Evolutionary conservation across 2,888 invertebrate genomes (phyloP), one percentile per base, ranked within the genome.

Genomic region (Eupeodes latifasciatus): DNA sequence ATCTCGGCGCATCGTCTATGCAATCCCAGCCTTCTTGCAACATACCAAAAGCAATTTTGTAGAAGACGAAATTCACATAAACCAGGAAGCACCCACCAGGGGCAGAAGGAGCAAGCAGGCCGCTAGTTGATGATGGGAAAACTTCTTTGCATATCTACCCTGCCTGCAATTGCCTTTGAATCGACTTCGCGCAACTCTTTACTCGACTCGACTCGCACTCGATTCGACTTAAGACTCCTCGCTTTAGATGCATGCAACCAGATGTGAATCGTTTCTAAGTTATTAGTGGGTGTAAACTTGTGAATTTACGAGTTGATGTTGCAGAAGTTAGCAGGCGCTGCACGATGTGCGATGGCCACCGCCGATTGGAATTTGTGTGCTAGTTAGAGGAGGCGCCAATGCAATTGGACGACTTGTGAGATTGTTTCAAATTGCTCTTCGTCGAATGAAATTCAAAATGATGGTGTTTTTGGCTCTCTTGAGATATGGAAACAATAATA

Each of bases 221-320:
- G 6, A 44, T 49, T 53, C 34, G 19, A 14, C 34, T 51, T 69
- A 19, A 10, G 51, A 51, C 34, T 53, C 49, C 47, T 74, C n/a
- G 47, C 59, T 19, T 27, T 62, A 88, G 88, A 88, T 88, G 88
- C 88, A 85, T 88, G 88, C 88, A 85, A 85, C 88, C 78, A 88
- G 85, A 88, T 88, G 88, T 61, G 80, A 81, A 81, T 88, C 81
- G 77, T 47, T 69, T 78, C 88, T 85, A 88, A 88, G 88, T 88
- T 88, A 88, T 88, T 88, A 81, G 88, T 81, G 88, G 88, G 88
- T 88, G 88, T 88, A 85, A 88, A 88, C 88, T 78, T 84, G 81
- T 78, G 81, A 85, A 88, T 88, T 88, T 88, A 88, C 88, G 88
- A 88, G 88, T 77, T 81, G 87, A 87, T 80, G 87, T 77, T 84